Percentiles rank a stretch among this genome's conserved stretches.
phyloP scores from a whole-genome alignment of 2,888 invertebrate genomes.

The Odontocolon sp. region DNA sequence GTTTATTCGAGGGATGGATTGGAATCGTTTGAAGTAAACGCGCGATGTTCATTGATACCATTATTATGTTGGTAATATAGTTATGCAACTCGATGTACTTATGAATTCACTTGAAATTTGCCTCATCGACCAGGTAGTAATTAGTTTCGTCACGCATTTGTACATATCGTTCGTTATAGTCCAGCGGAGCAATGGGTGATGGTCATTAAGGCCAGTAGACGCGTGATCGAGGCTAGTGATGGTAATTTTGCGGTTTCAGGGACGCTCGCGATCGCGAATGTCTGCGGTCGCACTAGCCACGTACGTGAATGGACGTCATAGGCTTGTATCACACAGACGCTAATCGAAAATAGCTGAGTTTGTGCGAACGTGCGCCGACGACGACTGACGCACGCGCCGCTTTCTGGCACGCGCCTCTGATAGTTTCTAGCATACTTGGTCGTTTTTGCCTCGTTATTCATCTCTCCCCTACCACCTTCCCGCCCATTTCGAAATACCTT shows the following conservation, averaged over 20 bases:
- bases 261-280: constrained; percentile 48
- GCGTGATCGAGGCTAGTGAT: constrained; percentile 50
- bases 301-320: constrained; percentile 52
- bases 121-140: constrained; percentile 49
- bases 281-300: constrained; percentile 41
- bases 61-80: background rate
- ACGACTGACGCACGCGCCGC: constrained; percentile 74
- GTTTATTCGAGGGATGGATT: too few species aligned
- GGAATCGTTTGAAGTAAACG: too few species aligned
- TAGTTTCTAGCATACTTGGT: constrained; percentile 30
- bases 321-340: constrained; percentile 65
- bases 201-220: constrained; percentile 66
- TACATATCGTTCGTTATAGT: constrained; percentile 27
- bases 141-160: constrained; percentile 65
- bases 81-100: background rate
- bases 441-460: constrained; percentile 27
- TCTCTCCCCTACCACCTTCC: constrained; percentile 60
- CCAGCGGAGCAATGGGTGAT: constrained; percentile 22
- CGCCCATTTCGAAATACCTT: constrained; percentile 63
- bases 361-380: constrained; percentile 61
- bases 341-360: constrained; percentile 74
- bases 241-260: constrained; percentile 57
- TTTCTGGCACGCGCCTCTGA: constrained; percentile 76
- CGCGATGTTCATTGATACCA: too few species aligned
- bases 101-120: background rate